Base-by-base conservation (phyloP, 2,113 vertebrate species). In the Rhea americana region DNA sequence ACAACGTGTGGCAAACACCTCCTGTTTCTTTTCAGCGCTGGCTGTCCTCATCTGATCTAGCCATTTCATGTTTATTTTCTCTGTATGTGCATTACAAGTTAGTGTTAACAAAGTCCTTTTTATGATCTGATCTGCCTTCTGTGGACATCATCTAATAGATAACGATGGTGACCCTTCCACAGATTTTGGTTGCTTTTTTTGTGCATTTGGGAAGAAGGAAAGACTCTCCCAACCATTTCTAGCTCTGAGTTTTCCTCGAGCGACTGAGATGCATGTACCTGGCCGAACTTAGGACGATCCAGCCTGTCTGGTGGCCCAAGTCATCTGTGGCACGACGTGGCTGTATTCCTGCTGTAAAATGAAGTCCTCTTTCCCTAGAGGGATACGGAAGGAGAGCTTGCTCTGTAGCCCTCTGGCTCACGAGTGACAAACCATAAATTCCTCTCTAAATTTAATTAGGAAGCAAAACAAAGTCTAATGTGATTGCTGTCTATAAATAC, bases 251-350 rank as follows among this genome's bases (percentile, higher is more conserved):
- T 77, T 51, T 82, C 2, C 47, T 15, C 18, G 28, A 78, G 19
- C 0, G 1, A 7, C 10, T 35, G 58, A 78, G 6, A 4, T 11
- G 24, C 19, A 5, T 47, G 30, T 47, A 12, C 25, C 32, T 35
- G 10, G 8, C 5, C 8, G 4, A 25, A 9, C 0, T 61, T 14
- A 30, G 70, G 43, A 16, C 50, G 53, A 17, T 84, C 45, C 21
- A 66, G 18, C 7, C 63, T 19, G 21, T 28, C 45, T 50, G 25
- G 25, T 2, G 9, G 9, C 28, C 47, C 1, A 3, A 24, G 8
- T 53, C 24, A 7, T 13, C 8, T 3, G 50, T 30, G 82, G 20
- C 48, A n/a, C 0, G 2, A 32, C 12, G 47, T 79, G 43, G 62
- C 20, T 65, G 7, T 37, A 2, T 41, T 47, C 32, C 66, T 61